Evolutionary conservation across 2,797 vertebrate genomes (phyloP), one percentile per base, ranked within the genome.

Genomic region (Chelon labrosus): DNA sequence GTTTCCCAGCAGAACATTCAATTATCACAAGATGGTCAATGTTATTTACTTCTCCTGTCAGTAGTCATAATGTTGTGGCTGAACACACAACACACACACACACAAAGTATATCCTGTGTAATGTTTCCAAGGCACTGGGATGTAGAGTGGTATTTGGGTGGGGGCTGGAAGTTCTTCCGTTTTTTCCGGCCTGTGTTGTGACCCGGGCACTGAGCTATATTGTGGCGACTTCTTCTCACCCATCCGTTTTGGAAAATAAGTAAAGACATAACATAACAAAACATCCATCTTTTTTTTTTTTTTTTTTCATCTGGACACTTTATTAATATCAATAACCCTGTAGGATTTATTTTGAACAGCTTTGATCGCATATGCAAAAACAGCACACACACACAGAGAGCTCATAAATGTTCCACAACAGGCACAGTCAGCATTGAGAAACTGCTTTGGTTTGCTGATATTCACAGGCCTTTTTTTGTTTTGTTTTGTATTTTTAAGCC

Each of bases 381-480:
- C 61, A 75, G 47, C 62, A 80, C 60, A 79, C 46, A 75, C 17
- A 52, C 41, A 5, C 22, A 25, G 22, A 56, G 17, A 52, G 44
- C 39, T 52, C 75, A 69, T 20, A 80, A 69, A 88, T 70, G 56
- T 68, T 75, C 58, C 79, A 78, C 67, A 51, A 83, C 64, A 70
- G 61, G 68, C 74, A 81, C 70, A 69, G 17, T 54, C 59, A 80
- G 60, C 74, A 49, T 56, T 55, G 14, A 58, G 65, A 84, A 73
- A 75, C 71, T 69, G 73, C 74, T 87, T 85, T 83, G 84, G 74
- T 81, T 79, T 76, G 65, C 37, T 58, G 20, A 64, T 56, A 44
- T 75, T 85, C 50, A 73, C 50, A 61, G 46, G 10, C n/a, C 10
- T 51, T 71, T 60, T 39, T 46, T 16, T 2, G 5, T 20, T n/a